Evolutionary conservation across 1,140 invertebrate species (phyloP), one percentile per base, ranked within the genome.

Genomic region (Leptopilina boulardi): DNA sequence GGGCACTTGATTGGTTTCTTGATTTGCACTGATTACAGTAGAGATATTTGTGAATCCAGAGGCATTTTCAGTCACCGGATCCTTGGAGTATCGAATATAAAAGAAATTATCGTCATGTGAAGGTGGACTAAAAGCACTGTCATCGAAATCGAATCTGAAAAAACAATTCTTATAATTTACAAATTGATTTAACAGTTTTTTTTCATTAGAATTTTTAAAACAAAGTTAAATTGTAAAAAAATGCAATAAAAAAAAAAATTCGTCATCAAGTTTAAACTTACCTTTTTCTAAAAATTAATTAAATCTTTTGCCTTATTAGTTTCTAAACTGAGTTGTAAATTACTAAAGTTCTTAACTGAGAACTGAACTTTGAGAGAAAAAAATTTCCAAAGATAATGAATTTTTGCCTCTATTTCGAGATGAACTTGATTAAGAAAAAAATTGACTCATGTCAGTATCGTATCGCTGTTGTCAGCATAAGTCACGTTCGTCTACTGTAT

Each of bases 41-140:
- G 84, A 85, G 11, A 90, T 88, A 5, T 84, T 79, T 59, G 83
- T 85, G 54, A 86, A 88, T 21, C 84, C 82, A 78, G 79, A 86
- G 66, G 73, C 54, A 5, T 76, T 74, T 71, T 75, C 42, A n/a
- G 81, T 73, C 47, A 82, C 83, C 77, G 84, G 82, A 6, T 85
- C 74, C 42, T 89, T 91, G 0, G 93, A 91, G 84, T 94, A 94
- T 23, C 92, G 92, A 77, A 94, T 93, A 77, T 92, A 93, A 85
- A 95, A 94, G 84, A 95, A 95, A 54, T 91, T 93, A 77, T 95
- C 94, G 84, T 95, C 94, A 56, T 94, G 92, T 13, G 93, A 93
- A 13, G 94, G 94, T 21, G 94, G 94, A 30, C 94, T 95, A 80
- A 94, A 93, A 15, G 94, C 91, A 75, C 91, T 93, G 56, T 94